Evolutionary conservation across 2,113 vertebrate species (phyloP).

Genomic region (Amazona vittata): DNA sequence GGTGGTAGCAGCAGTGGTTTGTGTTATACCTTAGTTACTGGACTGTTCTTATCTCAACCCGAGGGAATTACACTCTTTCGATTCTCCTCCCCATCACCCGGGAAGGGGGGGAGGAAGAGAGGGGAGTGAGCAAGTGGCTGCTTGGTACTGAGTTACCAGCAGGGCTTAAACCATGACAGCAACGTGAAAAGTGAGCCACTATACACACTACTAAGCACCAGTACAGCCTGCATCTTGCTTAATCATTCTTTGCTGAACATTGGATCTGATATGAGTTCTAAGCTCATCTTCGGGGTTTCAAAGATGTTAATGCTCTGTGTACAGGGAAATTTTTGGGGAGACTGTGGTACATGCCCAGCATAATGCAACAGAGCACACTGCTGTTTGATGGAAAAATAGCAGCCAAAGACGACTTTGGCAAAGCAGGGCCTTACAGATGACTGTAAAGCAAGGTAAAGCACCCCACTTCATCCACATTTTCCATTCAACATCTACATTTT

Average conservation of each 20-base stretch:
- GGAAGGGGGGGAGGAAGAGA: no score
- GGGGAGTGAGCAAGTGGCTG: no score
- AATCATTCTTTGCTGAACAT: not conserved
- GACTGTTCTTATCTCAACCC: no score
- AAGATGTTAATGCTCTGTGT: not conserved
- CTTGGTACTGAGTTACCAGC: no score
- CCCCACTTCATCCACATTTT: not conserved
- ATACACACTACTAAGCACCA: not conserved
- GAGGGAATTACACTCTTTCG: no score
- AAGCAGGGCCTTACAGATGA: not conserved
- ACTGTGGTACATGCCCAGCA: not conserved
- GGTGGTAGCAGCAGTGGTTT: no score
- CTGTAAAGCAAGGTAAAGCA: not conserved
- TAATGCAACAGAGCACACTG: not conserved
- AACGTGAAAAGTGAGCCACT: not conserved
- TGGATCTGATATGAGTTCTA: not conserved
- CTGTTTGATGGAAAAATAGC: not conserved
- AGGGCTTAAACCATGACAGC: no score
- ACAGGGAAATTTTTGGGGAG: not conserved
- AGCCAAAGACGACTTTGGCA: not conserved
- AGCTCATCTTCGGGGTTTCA: not conserved
- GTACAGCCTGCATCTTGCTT: not conserved
- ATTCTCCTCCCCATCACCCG: no score
- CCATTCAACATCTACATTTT: not conserved
- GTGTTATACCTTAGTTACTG: no score